Base-by-base conservation (phyloP, 2,888 invertebrate species). In the Polydrusus tereticollis region DNA sequence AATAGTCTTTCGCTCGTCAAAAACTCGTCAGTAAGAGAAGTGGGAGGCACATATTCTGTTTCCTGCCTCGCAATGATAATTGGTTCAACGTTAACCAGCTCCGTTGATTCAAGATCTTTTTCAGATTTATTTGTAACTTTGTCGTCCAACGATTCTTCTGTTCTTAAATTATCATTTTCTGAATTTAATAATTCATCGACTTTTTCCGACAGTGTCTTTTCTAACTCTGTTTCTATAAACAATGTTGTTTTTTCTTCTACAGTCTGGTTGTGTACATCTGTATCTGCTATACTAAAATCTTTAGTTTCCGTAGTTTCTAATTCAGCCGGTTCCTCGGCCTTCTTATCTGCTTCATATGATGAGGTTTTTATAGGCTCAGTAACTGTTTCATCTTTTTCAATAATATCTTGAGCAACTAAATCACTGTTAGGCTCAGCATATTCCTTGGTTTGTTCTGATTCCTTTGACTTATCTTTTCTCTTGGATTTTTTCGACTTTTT, bases 401-500 rank as follows among this genome's bases (percentile, higher is more conserved):
- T 29, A 29, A 55, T 6, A 45, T 45, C 20, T 20, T 45, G 45
- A 10, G 10, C 12, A 26, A 16, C 16, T 12, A 2, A 5, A n/a
- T n/a, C 23, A 38, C 7, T 16, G 16, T 6, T 7, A 21, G 55
- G 21, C 16, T 33, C 41, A 0, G 18, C 21, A 38, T 36, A n/a
- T 23, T 10, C 6, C 16, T 10, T 10, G 8, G 12, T 14, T 4
- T 64, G 20, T 52, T 66, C 33, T 3, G 16, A 5, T 43, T 66
- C 66, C 7, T 52, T 41, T 18, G 74, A 69, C 43, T 71, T 66
- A 47, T 47, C 66, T 55, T 69, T 69, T 38, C 21, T 72, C 62
- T 43, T 60, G 2, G 60, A 52, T 62, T 62, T 60, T 6, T 47
- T 64, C 67, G 55, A 57, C 21, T 43, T 36, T 43, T 69, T 75